Conservation (phyloP, 2,113 vertebrate genomes). For the Gambusia holbrooki region DNA sequence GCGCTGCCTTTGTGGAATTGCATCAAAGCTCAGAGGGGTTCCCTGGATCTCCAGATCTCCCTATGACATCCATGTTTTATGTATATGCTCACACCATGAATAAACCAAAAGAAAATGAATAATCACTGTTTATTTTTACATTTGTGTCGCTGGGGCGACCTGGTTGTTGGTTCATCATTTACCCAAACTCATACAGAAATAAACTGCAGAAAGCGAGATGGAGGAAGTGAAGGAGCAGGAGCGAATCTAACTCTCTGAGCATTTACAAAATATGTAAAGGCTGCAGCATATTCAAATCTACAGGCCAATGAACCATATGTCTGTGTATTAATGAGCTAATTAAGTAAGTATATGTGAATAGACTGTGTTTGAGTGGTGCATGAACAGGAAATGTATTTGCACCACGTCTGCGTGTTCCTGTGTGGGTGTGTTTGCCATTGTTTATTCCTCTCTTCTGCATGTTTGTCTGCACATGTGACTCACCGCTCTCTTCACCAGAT, state of each 20-base stretch:
- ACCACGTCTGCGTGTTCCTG: background rate
- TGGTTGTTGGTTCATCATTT: constrained; percentile 50
- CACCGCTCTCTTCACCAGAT: constrained; percentile 80
- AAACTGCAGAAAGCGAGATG: constrained; percentile 49
- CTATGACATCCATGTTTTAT: constrained; percentile 53
- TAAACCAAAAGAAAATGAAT: constrained; percentile 57
- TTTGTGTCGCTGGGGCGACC: constrained; percentile 54
- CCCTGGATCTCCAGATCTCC: constrained; percentile 25
- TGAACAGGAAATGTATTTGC: constrained; percentile 14
- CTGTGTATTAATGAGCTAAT: constrained; percentile 31
- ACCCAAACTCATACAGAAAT: constrained; percentile 12
- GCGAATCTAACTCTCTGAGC: constrained; percentile 53
- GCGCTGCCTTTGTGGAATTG: constrained; percentile 13
- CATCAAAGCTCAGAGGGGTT: constrained; percentile 11
- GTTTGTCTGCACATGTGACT: constrained; percentile 45
- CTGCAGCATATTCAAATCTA: constrained; percentile 45
- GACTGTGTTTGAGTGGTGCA: background rate
- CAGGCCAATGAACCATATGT: constrained; percentile 21
- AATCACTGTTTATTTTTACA: constrained; percentile 36
- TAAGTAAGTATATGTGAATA: constrained; percentile 7
- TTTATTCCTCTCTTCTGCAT: constrained; percentile 26
- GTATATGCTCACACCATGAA: constrained; percentile 39
- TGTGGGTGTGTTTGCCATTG: constrained; percentile 42
- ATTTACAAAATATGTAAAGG: constrained; percentile 46
- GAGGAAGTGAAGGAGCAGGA: constrained; percentile 20